Evolutionary conservation across 2,113 vertebrate species (phyloP).

Genomic region (Andinoacara biseriatus): DNA sequence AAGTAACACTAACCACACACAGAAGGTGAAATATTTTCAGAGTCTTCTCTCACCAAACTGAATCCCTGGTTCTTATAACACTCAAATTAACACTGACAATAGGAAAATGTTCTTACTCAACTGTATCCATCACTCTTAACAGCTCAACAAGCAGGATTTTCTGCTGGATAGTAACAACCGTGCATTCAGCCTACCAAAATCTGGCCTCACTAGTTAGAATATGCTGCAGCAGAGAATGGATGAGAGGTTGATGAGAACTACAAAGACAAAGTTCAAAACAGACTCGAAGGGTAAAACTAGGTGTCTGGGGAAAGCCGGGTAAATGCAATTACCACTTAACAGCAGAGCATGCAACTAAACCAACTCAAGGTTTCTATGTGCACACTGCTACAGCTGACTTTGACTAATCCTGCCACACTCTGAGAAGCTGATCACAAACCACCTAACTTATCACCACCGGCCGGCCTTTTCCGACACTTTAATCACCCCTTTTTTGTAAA

Average conservation of each 20-base stretch:
- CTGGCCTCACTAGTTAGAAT: neutral
- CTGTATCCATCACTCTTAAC: neutral
- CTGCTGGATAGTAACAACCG: neutral
- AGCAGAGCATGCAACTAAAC: constrained; percentile 10
- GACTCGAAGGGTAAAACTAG: neutral
- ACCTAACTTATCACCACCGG: constrained; percentile 75
- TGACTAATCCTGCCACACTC: constrained; percentile 62
- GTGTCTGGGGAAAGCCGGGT: neutral
- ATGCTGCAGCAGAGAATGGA: neutral
- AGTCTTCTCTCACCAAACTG: constrained; percentile 2
- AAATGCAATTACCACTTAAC: constrained; percentile 29
- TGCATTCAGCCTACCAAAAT: neutral
- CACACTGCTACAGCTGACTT: constrained; percentile 38
- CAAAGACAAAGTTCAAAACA: neutral
- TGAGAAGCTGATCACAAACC: constrained; percentile 54
- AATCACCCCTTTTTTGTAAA: constrained; percentile 67
- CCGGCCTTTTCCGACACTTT: constrained; percentile 73
- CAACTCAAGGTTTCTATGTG: constrained; percentile 15
- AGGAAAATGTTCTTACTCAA: neutral
- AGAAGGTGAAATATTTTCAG: constrained; percentile 23
- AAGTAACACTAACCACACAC: constrained; percentile 18
- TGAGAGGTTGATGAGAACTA: neutral
- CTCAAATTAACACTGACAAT: constrained; percentile 3
- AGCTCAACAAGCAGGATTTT: neutral
- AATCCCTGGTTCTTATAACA: neutral